phyloP scores from a whole-genome alignment of 2,888 invertebrate genomes.

The Caenorhabditis wallacei region DNA sequence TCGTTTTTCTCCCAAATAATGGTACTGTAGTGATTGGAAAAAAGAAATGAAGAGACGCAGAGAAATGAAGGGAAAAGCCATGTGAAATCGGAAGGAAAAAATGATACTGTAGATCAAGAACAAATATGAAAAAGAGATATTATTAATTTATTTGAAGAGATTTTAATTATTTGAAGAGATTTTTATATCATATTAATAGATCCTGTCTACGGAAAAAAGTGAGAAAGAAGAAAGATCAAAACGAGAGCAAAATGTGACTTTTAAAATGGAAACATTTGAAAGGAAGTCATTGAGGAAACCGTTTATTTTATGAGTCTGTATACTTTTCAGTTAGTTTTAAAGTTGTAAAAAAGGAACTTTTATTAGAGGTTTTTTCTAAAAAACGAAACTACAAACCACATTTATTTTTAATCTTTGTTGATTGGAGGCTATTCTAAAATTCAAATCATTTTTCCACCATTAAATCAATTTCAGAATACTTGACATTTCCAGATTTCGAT shows the following conservation, averaged over 20 bases:
- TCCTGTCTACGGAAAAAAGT: constrained; percentile 22
- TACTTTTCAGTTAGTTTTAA: neutral
- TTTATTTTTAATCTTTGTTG: too few species aligned
- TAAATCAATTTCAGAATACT: too few species aligned
- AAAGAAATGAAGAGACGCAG: constrained; percentile 2
- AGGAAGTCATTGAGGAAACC: constrained; percentile 17
- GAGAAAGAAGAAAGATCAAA: constrained; percentile 2
- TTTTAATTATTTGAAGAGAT: neutral
- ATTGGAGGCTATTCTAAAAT: too few species aligned
- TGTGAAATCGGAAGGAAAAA: constrained; percentile 17
- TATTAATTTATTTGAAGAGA: constrained; percentile 28
- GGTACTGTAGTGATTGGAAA: constrained; percentile 36
- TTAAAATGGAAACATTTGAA: neutral
- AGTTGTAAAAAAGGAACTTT: too few species aligned
- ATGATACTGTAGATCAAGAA: constrained; percentile 15
- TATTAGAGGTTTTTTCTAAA: too few species aligned
- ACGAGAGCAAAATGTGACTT: constrained; percentile 26
- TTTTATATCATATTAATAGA: constrained; percentile 17
- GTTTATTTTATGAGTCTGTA: neutral
- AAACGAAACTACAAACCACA: too few species aligned
- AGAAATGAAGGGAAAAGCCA: constrained; percentile 2
- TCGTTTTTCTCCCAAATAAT: constrained; percentile 8
- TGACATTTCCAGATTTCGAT: too few species aligned
- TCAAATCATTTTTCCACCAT: too few species aligned
- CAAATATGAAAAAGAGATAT: constrained; percentile 27